Percentiles rank a stretch among this genome's conserved stretches.
These are phyloP conservation scores for Drepanosiphum platanoidis DNA, from an alignment of 2,888 invertebrate species.

Conservation along the genomic window DNA sequence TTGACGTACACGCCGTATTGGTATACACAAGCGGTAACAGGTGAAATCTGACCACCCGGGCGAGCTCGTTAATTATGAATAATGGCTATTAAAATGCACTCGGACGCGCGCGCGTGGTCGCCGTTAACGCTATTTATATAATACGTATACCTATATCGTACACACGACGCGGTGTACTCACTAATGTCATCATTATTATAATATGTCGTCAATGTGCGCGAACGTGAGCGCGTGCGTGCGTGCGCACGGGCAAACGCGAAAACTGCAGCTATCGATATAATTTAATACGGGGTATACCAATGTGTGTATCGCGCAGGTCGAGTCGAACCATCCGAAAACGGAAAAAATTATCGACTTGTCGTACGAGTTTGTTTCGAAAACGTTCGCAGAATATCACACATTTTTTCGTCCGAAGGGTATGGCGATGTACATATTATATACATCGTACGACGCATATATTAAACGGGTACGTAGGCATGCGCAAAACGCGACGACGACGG, in stretches of 20 bases:
- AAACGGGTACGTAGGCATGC: too few relatives aligned
- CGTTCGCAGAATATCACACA: too few relatives aligned
- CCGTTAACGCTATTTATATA: not conserved
- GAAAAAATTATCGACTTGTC: too few relatives aligned
- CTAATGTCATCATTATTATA: conserved; percentile 15
- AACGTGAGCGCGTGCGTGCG: not conserved
- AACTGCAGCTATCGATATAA: too few relatives aligned
- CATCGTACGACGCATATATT: too few relatives aligned
- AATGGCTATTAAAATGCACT: conserved; percentile 52
- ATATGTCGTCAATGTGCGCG: not conserved
- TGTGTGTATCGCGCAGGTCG: too few relatives aligned
- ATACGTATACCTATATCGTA: not conserved
- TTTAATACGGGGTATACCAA: too few relatives aligned
- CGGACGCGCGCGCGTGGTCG: conserved; percentile 16
- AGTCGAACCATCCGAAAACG: too few relatives aligned
- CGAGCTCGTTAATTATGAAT: conserved; percentile 63
- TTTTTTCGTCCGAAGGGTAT: too few relatives aligned
- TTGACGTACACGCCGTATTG: conserved; percentile 12
- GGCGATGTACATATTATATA: too few relatives aligned
- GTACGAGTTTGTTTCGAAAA: too few relatives aligned
- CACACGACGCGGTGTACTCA: not conserved
- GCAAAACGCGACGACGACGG: too few relatives aligned
- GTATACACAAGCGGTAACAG: conserved; percentile 20
- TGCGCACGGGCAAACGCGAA: not conserved
- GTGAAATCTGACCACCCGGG: conserved; percentile 60